Evolutionary conservation across 2,797 vertebrate species (phyloP), one percentile per base, ranked within the genome.

Genomic region (Galaxias olidus): DNA sequence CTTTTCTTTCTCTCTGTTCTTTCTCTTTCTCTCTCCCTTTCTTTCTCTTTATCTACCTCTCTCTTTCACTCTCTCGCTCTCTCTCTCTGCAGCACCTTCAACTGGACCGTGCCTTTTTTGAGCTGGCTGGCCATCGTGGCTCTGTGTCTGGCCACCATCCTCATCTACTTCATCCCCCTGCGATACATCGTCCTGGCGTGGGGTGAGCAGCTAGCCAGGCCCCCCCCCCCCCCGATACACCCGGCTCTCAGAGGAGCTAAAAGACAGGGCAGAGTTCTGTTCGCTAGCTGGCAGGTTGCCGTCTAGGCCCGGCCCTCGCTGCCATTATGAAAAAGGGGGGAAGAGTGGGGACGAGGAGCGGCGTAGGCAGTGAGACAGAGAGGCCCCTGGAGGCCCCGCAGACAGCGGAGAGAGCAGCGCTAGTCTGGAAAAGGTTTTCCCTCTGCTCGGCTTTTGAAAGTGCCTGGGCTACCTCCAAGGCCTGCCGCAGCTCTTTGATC

Each of bases 41-140:
- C 17, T 17, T 4, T 18, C 1, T 15, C 9, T 12, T 4, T 44
- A 14, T 59, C 10, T 58, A 9, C 5, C 41, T 44, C 46, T 20
- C 10, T 53, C 8, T 20, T 1, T 40, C 42, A 10, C 4, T 4
- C 48, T 50, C 57, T 43, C 55, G n/a, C 12, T 43, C 42, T 12
- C 47, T 77, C 55, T 79, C 61, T 75, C 72, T 81, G 48, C 81
- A 99, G 97, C 86, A 97, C 95, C 20, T 98, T 98, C 90, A 99
- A 96, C 89, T 99, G 97, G 97, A 99, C 96, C 9, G 94, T 98
- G 85, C 96, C 96, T 74, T 99, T 99, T 90, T 90, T 99, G 86
- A 98, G 95, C 90, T 99, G 96, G 94, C 88, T 99, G 90, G 95
- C 94, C 62, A 96, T 99, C 8, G 89, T 94, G 76, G 92, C 93